These are phyloP conservation scores for Ibidorhyncha struthersii DNA, from an alignment of 2,113 vertebrate genomes.

Conservation along the genomic window DNA sequence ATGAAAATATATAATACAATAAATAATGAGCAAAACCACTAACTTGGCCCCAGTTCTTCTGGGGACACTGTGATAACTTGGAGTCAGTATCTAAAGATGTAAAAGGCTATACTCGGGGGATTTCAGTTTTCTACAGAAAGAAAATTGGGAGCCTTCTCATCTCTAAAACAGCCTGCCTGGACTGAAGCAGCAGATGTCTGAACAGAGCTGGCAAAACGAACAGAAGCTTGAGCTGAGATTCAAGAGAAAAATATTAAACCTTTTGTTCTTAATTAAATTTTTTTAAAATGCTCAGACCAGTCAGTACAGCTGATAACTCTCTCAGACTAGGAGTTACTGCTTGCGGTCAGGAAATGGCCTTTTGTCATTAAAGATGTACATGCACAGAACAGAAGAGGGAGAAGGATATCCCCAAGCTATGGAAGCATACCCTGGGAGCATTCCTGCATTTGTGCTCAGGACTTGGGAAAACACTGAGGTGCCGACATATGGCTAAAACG, in stretches of 20 bases:
- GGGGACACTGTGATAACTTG: not conserved
- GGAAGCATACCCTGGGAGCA: fast-evolving
- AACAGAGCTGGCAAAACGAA: not conserved
- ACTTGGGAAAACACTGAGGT: not conserved
- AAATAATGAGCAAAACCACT: not conserved
- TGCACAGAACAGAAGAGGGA: not conserved
- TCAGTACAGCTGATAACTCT: not conserved
- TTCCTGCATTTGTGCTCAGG: not conserved
- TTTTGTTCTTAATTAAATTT: not conserved
- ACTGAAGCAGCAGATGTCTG: not conserved
- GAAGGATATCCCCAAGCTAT: not conserved
- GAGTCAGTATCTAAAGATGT: not conserved
- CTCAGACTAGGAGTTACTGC: not conserved
- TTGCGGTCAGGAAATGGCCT: not conserved
- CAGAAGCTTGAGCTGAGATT: not conserved
- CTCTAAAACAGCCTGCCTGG: not conserved
- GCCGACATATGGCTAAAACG: not conserved
- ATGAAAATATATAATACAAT: not conserved
- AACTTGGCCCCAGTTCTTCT: not conserved
- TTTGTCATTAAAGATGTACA: not conserved
- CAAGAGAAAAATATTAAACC: not conserved
- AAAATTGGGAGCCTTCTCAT: not conserved
- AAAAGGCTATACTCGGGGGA: not conserved
- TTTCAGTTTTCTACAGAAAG: not conserved
- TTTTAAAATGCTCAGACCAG: not conserved